These are phyloP conservation scores for Anseranas semipalmata DNA, from an alignment of 2,113 vertebrate genomes.

Conservation along the genomic window DNA sequence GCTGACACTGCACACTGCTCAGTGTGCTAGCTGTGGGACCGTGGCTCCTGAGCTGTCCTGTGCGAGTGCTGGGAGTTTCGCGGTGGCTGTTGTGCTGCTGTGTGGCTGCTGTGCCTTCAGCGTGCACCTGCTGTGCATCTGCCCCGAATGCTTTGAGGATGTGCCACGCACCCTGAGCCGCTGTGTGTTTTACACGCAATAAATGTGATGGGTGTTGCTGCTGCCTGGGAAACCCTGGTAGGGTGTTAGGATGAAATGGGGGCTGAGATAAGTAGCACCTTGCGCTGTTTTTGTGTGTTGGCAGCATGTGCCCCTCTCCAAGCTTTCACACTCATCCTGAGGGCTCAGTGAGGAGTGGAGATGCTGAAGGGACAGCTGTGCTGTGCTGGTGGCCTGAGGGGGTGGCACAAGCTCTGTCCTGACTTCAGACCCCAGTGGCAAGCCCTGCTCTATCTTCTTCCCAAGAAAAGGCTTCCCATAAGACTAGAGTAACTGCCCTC, in stretches of 20 bases:
- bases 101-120: fast-evolving
- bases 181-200: not conserved
- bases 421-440: not conserved
- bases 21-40: too few species aligned
- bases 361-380: not conserved
- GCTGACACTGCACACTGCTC: not conserved
- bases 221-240: not conserved
- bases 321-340: fast-evolving
- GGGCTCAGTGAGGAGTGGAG: not conserved
- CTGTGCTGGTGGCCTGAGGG: not conserved
- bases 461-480: not conserved
- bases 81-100: not conserved
- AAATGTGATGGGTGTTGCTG: not conserved
- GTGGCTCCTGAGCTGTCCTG: not conserved
- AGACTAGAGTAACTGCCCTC: not conserved
- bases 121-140: not conserved
- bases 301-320: fast-evolving
- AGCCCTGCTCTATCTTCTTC: not conserved
- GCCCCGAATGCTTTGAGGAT: too few species aligned
- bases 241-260: not conserved
- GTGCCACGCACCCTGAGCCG: not conserved
- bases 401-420: not conserved
- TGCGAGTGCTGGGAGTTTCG: fast-evolving
- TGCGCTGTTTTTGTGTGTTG: not conserved
- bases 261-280: not conserved